A percentile compares a stretch with the other conserved stretches of the same genome.
These are phyloP conservation scores for Gallirallus australis DNA, from an alignment of 2,797 vertebrate genomes.

Conservation along the genomic window DNA sequence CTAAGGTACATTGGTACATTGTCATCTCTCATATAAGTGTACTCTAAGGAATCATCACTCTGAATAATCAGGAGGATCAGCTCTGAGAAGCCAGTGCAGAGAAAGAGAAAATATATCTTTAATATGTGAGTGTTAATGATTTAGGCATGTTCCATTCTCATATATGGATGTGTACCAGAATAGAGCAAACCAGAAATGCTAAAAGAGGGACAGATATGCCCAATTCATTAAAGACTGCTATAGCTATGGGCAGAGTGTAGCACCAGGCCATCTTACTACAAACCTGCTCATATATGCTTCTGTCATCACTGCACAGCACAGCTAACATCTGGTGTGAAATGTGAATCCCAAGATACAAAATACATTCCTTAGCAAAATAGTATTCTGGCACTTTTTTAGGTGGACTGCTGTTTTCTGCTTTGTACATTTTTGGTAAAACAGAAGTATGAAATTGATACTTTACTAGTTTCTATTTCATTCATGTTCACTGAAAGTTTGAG, in stretches of 20 bases:
- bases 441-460: background rate
- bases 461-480: background rate
- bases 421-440: background rate
- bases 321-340: background rate
- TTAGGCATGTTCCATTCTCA: background rate
- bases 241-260: background rate
- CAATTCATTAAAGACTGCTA: background rate
- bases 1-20: background rate
- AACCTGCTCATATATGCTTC: background rate
- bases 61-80: background rate
- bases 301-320: background rate
- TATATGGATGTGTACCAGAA: background rate
- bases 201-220: background rate
- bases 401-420: background rate
- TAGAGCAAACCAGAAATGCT: background rate
- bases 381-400: background rate
- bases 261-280: background rate
- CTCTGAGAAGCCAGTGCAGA: background rate
- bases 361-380: background rate
- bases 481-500: background rate
- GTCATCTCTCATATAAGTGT: background rate
- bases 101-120: background rate
- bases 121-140: background rate
- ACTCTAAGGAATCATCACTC: background rate
- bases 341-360: background rate